Evolutionary conservation across 2,113 vertebrate genomes (phyloP).

Genomic region (Nothoprocta perdicaria): DNA sequence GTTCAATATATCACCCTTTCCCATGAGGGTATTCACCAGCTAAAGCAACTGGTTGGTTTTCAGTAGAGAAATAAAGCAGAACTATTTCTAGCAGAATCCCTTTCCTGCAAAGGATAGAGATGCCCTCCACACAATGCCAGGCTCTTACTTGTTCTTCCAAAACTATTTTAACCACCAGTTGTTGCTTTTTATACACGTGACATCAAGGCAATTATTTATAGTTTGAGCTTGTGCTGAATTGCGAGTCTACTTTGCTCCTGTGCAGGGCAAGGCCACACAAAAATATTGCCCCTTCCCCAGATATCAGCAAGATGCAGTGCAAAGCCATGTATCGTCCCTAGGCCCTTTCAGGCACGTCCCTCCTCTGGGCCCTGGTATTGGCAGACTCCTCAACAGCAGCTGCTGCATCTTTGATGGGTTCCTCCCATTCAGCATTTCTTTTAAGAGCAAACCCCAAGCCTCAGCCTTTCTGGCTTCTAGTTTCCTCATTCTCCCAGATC

Average conservation of each 20-base stretch:
- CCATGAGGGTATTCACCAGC: neutral
- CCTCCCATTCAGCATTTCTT: neutral
- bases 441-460: neutral
- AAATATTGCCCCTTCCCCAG: fast-evolving
- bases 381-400: neutral
- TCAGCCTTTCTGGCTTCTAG: neutral
- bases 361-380: neutral
- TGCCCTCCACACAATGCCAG: neutral
- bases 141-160: neutral
- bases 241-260: neutral
- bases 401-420: neutral
- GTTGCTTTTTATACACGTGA: neutral
- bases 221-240: neutral
- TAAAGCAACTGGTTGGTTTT: neutral
- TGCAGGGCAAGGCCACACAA: fast-evolving
- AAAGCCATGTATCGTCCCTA: neutral
- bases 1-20: neutral
- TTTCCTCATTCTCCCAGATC: neutral
- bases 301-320: fast-evolving
- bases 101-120: neutral
- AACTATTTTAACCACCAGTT: neutral
- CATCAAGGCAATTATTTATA: neutral
- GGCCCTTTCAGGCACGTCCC: fast-evolving
- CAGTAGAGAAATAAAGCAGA: neutral
- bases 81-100: neutral